Percentiles rank a stretch among this genome's conserved stretches.
Conservation (phyloP, 2,797 vertebrate species). For the Eulemur rubriventer region DNA sequence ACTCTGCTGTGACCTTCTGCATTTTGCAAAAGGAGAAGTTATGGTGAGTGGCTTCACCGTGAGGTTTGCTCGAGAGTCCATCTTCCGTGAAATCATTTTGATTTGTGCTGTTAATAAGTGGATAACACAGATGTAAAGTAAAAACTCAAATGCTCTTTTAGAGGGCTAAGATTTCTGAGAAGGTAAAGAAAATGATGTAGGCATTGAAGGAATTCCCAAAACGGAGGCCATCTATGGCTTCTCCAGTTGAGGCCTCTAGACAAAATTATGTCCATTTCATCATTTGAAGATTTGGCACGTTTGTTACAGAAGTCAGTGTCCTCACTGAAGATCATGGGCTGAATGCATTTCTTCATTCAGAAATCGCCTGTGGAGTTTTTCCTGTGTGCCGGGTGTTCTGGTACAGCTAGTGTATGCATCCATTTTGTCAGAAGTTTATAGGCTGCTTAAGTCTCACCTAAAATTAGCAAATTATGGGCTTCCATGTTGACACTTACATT, state of each 20-base stretch:
- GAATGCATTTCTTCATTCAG: no score
- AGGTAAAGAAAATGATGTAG: background rate
- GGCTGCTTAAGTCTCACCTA: background rate
- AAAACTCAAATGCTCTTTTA: background rate
- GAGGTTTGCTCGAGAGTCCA: no score
- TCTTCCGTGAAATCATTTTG: background rate
- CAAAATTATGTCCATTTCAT: accelerated
- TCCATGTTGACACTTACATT: background rate
- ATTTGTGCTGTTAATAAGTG: no score
- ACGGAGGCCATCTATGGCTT: accelerated
- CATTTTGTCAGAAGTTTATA: background rate
- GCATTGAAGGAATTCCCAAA: background rate
- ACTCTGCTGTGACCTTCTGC: no score
- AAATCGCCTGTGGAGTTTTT: accelerated
- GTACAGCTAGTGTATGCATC: background rate
- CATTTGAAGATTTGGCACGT: background rate
- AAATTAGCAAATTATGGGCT: background rate
- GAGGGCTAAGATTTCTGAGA: background rate
- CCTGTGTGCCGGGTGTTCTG: background rate
- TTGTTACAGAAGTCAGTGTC: background rate
- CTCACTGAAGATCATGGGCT: accelerated
- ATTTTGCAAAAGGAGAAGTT: no score
- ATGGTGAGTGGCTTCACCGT: accelerated
- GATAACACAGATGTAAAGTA: background rate
- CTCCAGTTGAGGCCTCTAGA: background rate